Conservation (phyloP, 2,797 vertebrate genomes). For the Meriones psammophilus region DNA sequence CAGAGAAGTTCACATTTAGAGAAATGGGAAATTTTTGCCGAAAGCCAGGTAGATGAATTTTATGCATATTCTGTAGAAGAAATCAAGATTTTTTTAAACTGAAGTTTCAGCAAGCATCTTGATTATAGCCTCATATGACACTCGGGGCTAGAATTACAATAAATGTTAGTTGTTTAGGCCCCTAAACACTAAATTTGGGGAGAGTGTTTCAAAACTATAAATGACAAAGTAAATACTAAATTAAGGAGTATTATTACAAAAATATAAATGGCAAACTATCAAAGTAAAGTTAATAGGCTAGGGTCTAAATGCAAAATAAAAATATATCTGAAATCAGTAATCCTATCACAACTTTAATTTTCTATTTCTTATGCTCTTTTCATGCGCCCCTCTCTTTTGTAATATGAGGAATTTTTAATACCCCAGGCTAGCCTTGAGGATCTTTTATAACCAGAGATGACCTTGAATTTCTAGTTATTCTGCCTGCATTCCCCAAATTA, state of each 20-base stretch:
- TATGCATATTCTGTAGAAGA: neutral
- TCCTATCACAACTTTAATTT: neutral
- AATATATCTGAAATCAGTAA: conserved; percentile 48
- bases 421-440: neutral
- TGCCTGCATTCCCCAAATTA: neutral
- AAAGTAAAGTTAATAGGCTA: neutral
- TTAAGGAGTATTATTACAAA: neutral
- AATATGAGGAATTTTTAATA: neutral
- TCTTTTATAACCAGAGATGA: neutral
- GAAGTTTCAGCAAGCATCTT: neutral
- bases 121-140: neutral
- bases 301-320: conserved; percentile 36
- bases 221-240: neutral
- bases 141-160: neutral
- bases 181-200: conserved; percentile 4
- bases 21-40: neutral
- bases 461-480: neutral
- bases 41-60: neutral
- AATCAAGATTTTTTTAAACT: neutral
- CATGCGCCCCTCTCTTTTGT: neutral
- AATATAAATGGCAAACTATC: neutral
- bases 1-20: neutral
- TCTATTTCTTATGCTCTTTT: neutral
- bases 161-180: neutral
- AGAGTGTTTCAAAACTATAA: neutral